Conservation (phyloP, 2,113 vertebrate species). For the rat (Rattus norvegicus) region DNA sequence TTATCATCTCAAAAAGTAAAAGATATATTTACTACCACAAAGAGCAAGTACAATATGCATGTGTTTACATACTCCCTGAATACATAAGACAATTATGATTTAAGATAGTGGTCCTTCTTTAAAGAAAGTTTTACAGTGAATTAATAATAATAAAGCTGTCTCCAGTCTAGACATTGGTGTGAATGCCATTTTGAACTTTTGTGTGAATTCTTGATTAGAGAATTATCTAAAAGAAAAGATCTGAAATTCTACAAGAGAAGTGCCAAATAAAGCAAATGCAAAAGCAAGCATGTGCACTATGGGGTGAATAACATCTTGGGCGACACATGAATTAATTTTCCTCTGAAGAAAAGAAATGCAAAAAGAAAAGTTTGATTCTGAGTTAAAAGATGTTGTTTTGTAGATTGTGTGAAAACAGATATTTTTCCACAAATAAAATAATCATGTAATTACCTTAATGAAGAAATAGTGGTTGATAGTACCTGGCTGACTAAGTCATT, state of each 20-base stretch:
- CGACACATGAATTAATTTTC: background rate
- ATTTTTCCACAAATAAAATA: constrained; percentile 9
- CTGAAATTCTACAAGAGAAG: background rate
- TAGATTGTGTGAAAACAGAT: background rate
- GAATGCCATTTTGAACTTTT: background rate
- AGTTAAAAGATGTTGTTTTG: background rate
- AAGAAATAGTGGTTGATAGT: background rate
- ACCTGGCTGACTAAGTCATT: background rate
- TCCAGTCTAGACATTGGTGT: background rate
- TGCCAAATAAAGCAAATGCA: background rate
- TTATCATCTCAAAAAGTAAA: background rate
- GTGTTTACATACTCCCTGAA: background rate
- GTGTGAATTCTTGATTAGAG: background rate
- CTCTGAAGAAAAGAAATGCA: background rate
- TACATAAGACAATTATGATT: background rate
- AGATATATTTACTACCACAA: background rate
- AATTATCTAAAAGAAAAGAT: background rate
- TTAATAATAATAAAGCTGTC: background rate
- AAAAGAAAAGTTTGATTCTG: background rate
- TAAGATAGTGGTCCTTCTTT: background rate
- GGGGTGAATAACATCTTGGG: background rate
- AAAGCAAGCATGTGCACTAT: background rate
- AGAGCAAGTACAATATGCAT: background rate
- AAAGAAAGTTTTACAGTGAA: background rate
- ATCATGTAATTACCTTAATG: background rate